Percentiles rank a stretch among this genome's conserved stretches.
Evolutionary conservation across 1,140 invertebrate species (phyloP).

Genomic region (Caenorhabditis remanei): DNA sequence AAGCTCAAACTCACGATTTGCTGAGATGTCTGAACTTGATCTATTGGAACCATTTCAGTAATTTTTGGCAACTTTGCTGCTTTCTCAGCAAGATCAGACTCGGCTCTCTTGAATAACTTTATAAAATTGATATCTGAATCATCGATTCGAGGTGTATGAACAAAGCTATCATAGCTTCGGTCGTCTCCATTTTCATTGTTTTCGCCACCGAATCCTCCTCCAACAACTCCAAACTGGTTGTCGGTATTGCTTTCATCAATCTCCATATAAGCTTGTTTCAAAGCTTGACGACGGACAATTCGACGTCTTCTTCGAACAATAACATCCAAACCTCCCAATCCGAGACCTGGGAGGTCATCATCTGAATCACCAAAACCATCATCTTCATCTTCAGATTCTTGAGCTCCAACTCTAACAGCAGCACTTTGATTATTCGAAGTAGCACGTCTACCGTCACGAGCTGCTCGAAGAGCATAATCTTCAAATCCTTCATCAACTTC

Average conservation of each 20-base stretch:
- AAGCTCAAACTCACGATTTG: too few species aligned
- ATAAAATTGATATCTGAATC: too few species aligned
- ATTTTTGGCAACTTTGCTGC: too few species aligned
- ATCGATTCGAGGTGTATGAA: background rate
- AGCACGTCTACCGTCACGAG: background rate
- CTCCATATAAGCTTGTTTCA: slow-evolving; percentile 20
- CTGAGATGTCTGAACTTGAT: too few species aligned
- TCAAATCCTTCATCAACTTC: slow-evolving; percentile 3
- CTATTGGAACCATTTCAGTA: too few species aligned
- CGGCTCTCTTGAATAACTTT: too few species aligned
- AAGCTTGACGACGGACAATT: background rate
- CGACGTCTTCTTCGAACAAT: background rate
- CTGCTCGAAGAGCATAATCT: background rate
- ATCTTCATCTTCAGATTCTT: slow-evolving; percentile 3
- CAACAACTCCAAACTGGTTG: background rate
- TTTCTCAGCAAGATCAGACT: too few species aligned
- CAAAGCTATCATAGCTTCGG: background rate
- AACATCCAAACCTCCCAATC: background rate
- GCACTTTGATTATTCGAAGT: too few species aligned
- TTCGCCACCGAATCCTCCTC: slow-evolving; percentile 18
- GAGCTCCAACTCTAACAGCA: background rate
- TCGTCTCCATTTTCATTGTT: background rate
- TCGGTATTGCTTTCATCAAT: background rate
- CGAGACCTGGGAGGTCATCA: background rate
- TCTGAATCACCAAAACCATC: background rate